A percentile compares a stretch with the other conserved stretches of the same genome.
Evolutionary conservation across 2,888 invertebrate genomes (phyloP).

Genomic region (Brenthis ino): DNA sequence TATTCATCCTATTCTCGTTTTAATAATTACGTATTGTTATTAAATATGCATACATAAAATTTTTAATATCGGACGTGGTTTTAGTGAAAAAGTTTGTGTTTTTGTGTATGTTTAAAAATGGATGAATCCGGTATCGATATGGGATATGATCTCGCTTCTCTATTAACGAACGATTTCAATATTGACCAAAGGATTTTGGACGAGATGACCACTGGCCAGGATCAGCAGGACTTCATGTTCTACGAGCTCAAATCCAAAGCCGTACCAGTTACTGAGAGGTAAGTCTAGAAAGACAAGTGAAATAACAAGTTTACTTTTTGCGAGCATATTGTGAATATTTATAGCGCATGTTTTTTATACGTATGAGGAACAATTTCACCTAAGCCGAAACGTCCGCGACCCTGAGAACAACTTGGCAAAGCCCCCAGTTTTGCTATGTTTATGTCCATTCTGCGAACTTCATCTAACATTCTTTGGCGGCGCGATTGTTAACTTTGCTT

Average conservation of each 20-base stretch:
- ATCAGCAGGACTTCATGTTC: conserved; percentile 83
- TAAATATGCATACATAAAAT: conserved; percentile 59
- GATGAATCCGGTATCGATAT: conserved; percentile 86
- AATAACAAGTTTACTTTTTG: conserved; percentile 32
- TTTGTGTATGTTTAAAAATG: conserved; percentile 73
- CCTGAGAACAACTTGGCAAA: conserved; percentile 78
- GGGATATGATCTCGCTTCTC: conserved; percentile 84
- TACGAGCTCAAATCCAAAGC: conserved; percentile 84
- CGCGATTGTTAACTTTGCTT: conserved; percentile 25
- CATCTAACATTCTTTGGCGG: conserved; percentile 39
- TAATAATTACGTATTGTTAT: conserved; percentile 61
- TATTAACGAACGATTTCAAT: conserved; percentile 80
- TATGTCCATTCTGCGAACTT: conserved; percentile 55
- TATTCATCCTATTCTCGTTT: conserved; percentile 55
- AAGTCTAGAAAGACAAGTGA: conserved; percentile 46
- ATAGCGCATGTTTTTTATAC: conserved; percentile 61
- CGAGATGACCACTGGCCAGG: conserved; percentile 80
- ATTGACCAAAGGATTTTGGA: conserved; percentile 79
- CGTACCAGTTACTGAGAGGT: conserved; percentile 83
- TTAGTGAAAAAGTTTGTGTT: conserved; percentile 65
- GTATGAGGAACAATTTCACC: conserved; percentile 76
- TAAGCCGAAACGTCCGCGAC: conserved; percentile 64
- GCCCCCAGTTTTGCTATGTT: conserved; percentile 67
- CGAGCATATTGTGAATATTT: conserved; percentile 63
- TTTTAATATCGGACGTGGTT: conserved; percentile 48